These are phyloP conservation scores for Pterocles orientalis DNA, from an alignment of 2,113 vertebrate species.

Conservation along the genomic window DNA sequence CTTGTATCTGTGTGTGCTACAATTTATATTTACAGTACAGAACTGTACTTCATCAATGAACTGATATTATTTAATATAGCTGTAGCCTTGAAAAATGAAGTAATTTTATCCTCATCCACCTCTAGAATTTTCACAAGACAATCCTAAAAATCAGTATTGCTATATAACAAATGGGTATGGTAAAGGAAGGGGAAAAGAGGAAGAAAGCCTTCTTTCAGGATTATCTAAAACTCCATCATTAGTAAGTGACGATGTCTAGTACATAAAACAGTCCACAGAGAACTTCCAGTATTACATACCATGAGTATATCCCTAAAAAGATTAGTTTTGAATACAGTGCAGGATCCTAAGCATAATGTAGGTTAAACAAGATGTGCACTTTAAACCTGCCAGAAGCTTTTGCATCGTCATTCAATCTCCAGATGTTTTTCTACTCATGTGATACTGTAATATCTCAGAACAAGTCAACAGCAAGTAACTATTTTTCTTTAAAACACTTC, in stretches of 20 bases:
- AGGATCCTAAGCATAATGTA: not conserved
- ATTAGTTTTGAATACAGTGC: not conserved
- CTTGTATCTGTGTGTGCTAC: rapidly evolving
- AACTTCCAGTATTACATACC: not conserved
- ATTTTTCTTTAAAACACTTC: not conserved
- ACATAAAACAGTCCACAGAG: not conserved
- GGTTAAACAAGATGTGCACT: not conserved
- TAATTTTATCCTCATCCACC: not conserved
- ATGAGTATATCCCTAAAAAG: not conserved
- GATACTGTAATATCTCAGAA: not conserved
- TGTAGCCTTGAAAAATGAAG: not conserved
- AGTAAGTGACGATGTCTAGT: not conserved
- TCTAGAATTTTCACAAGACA: not conserved
- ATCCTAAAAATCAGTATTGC: not conserved
- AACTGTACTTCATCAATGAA: not conserved
- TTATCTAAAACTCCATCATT: not conserved
- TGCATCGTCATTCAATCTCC: not conserved
- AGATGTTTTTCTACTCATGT: not conserved
- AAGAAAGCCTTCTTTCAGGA: not conserved
- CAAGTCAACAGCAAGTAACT: not conserved
- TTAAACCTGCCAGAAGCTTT: not conserved
- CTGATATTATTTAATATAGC: not conserved
- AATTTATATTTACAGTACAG: not conserved
- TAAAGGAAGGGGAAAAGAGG: not conserved
- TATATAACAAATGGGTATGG: not conserved